A percentile compares a stretch with the other conserved stretches of the same genome.
These are phyloP conservation scores for Bolinopsis microptera DNA, from an alignment of 37 sponge, comb jelly and placozoan genomes.

Conservation along the genomic window DNA sequence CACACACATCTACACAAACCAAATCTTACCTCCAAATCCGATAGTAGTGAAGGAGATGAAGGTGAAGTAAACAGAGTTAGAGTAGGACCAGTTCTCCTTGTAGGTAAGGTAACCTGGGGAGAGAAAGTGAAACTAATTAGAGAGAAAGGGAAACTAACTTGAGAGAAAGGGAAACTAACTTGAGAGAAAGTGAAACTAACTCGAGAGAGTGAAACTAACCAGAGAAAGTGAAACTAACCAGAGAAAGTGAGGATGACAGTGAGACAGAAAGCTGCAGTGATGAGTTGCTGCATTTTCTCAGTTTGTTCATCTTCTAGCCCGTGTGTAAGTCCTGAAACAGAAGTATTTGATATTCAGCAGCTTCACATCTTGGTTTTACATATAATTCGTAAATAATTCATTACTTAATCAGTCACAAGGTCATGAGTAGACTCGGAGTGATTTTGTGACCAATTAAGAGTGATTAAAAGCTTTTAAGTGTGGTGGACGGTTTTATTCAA, in stretches of 20 bases:
- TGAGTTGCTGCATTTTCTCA: slow-evolving; percentile 16
- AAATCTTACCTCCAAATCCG: slow-evolving; percentile 38
- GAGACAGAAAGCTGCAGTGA: slow-evolving; percentile 39
- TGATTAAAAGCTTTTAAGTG: no score
- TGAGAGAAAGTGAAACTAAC: neutral
- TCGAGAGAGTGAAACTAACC: neutral
- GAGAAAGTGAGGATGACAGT: slow-evolving; percentile 54
- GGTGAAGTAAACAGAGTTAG: slow-evolving; percentile 58
- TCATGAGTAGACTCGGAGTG: no score
- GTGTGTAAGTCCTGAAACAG: slow-evolving; percentile 12
- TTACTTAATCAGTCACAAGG: neutral
- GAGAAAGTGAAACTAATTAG: no score
- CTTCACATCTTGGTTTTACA: no score
- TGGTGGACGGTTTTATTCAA: no score
- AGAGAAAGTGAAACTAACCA: neutral
- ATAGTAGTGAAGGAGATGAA: slow-evolving; percentile 64
- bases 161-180: neutral
- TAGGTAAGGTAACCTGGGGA: slow-evolving; percentile 20
- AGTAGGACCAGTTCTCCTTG: slow-evolving; percentile 37
- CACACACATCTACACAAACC: no score
- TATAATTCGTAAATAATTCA: neutral
- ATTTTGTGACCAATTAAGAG: no score
- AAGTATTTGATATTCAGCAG: no score
- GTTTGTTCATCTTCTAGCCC: slow-evolving; percentile 34
- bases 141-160: neutral